phyloP scores from a whole-genome alignment of 2,888 invertebrate species.

The Drosophila mulleri region DNA sequence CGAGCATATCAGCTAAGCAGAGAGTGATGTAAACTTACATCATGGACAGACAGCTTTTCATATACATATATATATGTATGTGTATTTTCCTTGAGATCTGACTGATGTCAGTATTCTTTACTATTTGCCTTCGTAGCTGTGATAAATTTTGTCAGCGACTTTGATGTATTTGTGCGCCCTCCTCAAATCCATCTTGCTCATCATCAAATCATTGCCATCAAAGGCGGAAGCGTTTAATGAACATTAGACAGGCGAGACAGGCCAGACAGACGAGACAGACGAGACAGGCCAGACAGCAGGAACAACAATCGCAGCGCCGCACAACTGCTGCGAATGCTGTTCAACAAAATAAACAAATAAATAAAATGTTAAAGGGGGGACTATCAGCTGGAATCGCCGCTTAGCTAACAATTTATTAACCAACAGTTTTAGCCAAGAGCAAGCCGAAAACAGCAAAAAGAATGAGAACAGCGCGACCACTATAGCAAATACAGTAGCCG shows the following conservation, averaged over 20 bases:
- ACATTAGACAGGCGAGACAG: conserved; percentile 47
- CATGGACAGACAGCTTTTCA: not conserved
- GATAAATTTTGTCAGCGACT: conserved; percentile 37
- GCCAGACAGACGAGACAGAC: conserved; percentile 28
- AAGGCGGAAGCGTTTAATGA: conserved; percentile 74
- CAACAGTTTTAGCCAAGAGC: conserved; percentile 42
- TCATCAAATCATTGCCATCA: conserved; percentile 37
- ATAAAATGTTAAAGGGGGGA: conserved; percentile 31
- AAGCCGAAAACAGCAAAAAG: conserved; percentile 18
- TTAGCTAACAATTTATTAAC: conserved; percentile 54
- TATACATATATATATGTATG: too few relatives aligned
- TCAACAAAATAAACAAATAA: conserved; percentile 44
- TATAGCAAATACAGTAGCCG: conserved; percentile 47
- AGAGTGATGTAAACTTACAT: not conserved
- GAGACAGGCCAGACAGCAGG: conserved; percentile 2
- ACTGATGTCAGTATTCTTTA: not conserved
- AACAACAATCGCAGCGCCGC: conserved; percentile 43
- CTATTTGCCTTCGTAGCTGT: not conserved
- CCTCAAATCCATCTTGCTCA: conserved; percentile 45
- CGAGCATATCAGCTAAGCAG: too few relatives aligned
- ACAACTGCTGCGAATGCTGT: conserved; percentile 38
- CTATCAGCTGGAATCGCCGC: conserved; percentile 40
- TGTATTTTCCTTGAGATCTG: too few relatives aligned
- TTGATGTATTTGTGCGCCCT: conserved; percentile 43
- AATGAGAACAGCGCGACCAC: conserved; percentile 12